Evolutionary conservation across 2,888 invertebrate genomes (phyloP).

Genomic region (Drosophila emarginata): DNA sequence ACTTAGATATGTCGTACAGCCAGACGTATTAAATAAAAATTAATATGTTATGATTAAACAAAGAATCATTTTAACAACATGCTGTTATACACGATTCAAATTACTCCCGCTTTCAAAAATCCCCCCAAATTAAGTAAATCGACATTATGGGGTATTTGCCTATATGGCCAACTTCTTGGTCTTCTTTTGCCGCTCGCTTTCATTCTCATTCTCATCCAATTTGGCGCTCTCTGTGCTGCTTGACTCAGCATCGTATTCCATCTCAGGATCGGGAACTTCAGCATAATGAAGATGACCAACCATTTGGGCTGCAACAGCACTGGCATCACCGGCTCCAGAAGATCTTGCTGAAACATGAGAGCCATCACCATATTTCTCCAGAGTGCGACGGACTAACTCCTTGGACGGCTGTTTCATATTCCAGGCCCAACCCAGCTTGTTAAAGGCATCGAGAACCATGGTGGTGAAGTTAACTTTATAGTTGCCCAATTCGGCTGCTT

Average conservation of each 20-base stretch:
- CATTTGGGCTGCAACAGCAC: constrained; percentile 36
- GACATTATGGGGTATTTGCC: constrained; percentile 12
- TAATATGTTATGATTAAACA: constrained; percentile 48
- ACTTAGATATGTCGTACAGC: constrained; percentile 53
- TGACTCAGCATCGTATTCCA: constrained; percentile 78
- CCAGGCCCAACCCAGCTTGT: constrained; percentile 89
- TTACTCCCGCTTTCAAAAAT: constrained; percentile 27
- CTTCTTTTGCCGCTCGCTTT: constrained; percentile 67
- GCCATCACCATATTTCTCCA: constrained; percentile 84
- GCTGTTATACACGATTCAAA: constrained; percentile 20
- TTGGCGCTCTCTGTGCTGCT: constrained; percentile 80
- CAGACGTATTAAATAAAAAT: constrained; percentile 53
- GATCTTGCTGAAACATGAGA: constrained; percentile 65
- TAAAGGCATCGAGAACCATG: constrained; percentile 87
- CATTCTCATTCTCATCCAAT: constrained; percentile 79
- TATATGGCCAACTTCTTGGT: constrained; percentile 54
- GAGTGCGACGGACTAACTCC: constrained; percentile 84
- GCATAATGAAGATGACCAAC: constrained; percentile 76
- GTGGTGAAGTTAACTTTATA: constrained; percentile 88
- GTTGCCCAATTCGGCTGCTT: constrained; percentile 91
- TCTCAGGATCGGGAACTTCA: constrained; percentile 80
- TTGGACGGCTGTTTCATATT: constrained; percentile 87
- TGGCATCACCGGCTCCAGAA: constrained; percentile 21
- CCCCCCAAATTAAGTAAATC: constrained; percentile 39
- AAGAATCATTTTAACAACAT: constrained; percentile 26